Evolutionary conservation across 2,888 invertebrate genomes (phyloP).

Genomic region (Petrolisthes cinctipes): DNA sequence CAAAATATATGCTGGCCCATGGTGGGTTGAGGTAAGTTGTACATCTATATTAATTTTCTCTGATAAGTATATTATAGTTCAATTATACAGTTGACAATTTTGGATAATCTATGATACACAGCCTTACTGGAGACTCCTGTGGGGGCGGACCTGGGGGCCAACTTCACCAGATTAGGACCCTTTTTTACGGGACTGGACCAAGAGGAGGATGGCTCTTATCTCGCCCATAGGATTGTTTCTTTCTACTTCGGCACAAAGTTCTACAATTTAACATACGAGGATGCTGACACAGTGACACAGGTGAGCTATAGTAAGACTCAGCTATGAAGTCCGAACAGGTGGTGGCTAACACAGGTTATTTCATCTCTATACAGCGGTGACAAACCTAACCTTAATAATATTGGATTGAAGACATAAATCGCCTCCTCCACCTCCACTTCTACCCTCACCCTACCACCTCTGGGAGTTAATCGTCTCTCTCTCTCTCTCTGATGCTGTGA

Average conservation of each 20-base stretch:
- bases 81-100: not conserved
- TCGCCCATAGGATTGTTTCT: conserved; percentile 9
- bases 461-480: too few species aligned
- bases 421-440: too few species aligned
- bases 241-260: conserved; percentile 2
- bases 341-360: too few species aligned
- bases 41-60: not conserved
- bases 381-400: too few species aligned
- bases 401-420: too few species aligned
- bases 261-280: not conserved
- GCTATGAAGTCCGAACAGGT: too few species aligned
- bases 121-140: not conserved
- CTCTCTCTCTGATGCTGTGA: too few species aligned
- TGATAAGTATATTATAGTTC: not conserved
- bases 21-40: not conserved
- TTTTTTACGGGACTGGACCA: not conserved
- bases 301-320: too few species aligned
- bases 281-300: too few species aligned
- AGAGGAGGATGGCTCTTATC: not conserved
- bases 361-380: too few species aligned
- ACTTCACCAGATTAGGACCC: not conserved
- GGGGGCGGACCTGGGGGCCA: not conserved
- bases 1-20: not conserved
- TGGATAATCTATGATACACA: not conserved
- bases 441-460: too few species aligned